A percentile compares a stretch with the other conserved stretches of the same genome.
These are phyloP conservation scores for Chaenodraco wilsoni DNA, from an alignment of 2,797 vertebrate species.

Conservation along the genomic window DNA sequence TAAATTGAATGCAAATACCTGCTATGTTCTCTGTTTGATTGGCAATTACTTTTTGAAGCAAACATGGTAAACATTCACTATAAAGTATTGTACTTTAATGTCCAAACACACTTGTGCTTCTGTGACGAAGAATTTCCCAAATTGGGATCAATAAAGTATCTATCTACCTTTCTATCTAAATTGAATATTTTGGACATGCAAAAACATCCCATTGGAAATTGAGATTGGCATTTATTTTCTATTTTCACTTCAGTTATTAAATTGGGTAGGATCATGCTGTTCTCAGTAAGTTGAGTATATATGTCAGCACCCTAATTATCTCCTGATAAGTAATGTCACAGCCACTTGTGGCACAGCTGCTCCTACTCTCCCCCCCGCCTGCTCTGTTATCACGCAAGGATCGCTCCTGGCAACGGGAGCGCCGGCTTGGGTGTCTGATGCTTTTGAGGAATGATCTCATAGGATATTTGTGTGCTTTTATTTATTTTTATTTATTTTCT, in stretches of 20 bases:
- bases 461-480: constrained; percentile 68
- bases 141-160: too few relatives aligned
- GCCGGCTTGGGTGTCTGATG: constrained; percentile 45
- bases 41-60: neutral
- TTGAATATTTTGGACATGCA: neutral
- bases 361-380: neutral
- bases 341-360: constrained; percentile 65
- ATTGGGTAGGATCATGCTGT: constrained; percentile 3
- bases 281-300: constrained; percentile 34
- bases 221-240: neutral
- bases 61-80: neutral
- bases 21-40: neutral
- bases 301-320: constrained; percentile 47
- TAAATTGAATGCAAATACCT: too few relatives aligned
- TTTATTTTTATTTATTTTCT: constrained; percentile 11
- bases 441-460: constrained; percentile 78
- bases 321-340: constrained; percentile 38
- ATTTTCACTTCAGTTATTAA: constrained; percentile 1
- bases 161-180: neutral
- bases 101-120: too few relatives aligned
- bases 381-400: constrained; percentile 44
- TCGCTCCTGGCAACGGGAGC: constrained; percentile 49
- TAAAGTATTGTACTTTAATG: too few relatives aligned
- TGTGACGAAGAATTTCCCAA: too few relatives aligned
- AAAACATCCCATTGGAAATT: too few relatives aligned